Conservation (phyloP, 1,140 invertebrate genomes). For the Sinella curviseta region DNA sequence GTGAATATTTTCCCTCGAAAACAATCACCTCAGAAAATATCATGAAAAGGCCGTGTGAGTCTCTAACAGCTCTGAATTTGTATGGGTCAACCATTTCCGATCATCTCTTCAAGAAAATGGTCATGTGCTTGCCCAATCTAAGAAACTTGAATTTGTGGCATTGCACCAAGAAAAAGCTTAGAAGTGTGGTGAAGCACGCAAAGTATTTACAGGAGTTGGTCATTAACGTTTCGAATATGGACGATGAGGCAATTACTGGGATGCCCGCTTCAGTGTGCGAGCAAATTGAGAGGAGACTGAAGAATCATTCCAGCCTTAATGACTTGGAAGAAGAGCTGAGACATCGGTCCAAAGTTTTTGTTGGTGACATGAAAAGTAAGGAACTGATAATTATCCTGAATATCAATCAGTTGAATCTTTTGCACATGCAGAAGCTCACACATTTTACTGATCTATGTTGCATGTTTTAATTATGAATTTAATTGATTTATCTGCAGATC, state of each 20-base stretch:
- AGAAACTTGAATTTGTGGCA: conserved; percentile 37
- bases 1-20: conserved; percentile 38
- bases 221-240: conserved; percentile 32
- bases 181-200: conserved; percentile 29
- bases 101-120: conserved; percentile 30
- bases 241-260: conserved; percentile 37
- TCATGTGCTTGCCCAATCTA: conserved; percentile 24
- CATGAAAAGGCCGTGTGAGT: background rate
- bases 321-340: conserved; percentile 10
- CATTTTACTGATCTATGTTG: too few species aligned
- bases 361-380: conserved; percentile 7
- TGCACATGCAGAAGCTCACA: background rate
- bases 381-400: background rate
- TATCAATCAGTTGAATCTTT: background rate
- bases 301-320: conserved; percentile 20
- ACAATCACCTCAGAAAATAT: conserved; percentile 35
- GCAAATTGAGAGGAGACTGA: conserved; percentile 37
- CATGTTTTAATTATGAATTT: background rate
- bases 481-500: conserved; percentile 7
- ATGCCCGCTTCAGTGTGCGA: conserved; percentile 28
- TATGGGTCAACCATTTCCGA: conserved; percentile 35
- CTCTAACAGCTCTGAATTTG: conserved; percentile 26
- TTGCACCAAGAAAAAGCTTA: conserved; percentile 34
- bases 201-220: conserved; percentile 28
- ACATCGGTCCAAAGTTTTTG: background rate